Evolutionary conservation across 2,113 vertebrate species (phyloP).

Genomic region (Lepisosteus osseus): DNA sequence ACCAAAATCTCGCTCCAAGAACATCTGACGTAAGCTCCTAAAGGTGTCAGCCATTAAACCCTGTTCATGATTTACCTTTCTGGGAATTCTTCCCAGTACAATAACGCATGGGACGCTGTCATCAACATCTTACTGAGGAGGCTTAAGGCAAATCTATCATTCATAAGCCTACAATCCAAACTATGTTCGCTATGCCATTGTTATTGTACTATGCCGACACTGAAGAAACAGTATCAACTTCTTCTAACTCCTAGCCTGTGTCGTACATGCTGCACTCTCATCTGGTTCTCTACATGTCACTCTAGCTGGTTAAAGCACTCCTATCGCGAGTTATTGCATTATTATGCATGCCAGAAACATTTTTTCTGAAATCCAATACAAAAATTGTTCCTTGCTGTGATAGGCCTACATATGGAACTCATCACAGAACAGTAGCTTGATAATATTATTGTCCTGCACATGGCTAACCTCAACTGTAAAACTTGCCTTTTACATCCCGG

Average conservation of each 20-base stretch:
- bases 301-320: constrained; percentile 36
- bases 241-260: constrained; percentile 4
- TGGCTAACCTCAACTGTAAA: constrained; percentile 53
- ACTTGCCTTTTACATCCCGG: constrained; percentile 34
- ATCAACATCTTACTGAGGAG: too few relatives aligned
- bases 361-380: constrained; percentile 42
- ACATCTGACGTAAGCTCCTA: too few relatives aligned
- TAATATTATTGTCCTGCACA: constrained; percentile 47
- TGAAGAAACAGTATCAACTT: too few relatives aligned
- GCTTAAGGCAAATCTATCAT: too few relatives aligned
- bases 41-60: too few relatives aligned
- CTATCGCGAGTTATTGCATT: constrained; percentile 49
- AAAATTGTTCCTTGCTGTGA: constrained; percentile 42
- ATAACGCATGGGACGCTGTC: too few relatives aligned
- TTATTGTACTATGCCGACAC: too few relatives aligned
- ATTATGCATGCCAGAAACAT: constrained; percentile 50
- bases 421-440: constrained; percentile 57
- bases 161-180: too few relatives aligned
- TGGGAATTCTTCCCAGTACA: too few relatives aligned
- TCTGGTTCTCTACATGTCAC: constrained; percentile 19
- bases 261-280: constrained; percentile 13
- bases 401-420: constrained; percentile 52
- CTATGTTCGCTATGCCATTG: too few relatives aligned
- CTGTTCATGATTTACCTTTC: too few relatives aligned
- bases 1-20: too few relatives aligned